These are phyloP conservation scores for Noctua pronuba DNA, from an alignment of 2,888 invertebrate genomes.

Conservation along the genomic window DNA sequence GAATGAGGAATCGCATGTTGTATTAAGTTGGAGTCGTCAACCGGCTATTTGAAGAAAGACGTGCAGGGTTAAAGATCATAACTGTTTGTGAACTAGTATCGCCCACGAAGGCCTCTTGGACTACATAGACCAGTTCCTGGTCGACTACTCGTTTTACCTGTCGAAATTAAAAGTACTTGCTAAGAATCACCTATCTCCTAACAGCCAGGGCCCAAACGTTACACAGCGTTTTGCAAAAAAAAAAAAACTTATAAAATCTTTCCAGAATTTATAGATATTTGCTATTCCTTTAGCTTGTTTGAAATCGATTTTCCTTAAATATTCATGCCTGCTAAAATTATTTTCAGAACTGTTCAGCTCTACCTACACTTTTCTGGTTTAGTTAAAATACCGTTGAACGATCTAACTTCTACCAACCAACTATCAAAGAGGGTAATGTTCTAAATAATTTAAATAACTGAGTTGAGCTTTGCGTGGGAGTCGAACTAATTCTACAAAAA, in stretches of 20 bases:
- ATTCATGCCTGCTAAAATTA: neutral
- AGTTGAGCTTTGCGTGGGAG: constrained; percentile 12
- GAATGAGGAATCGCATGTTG: neutral
- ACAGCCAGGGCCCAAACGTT: neutral
- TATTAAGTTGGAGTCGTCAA: neutral
- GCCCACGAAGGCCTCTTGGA: neutral
- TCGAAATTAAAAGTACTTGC: neutral
- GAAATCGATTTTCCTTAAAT: neutral
- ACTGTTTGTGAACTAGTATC: constrained; percentile 6
- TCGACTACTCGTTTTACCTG: neutral
- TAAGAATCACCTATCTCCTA: neutral
- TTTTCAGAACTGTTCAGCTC: neutral
- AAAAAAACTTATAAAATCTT: constrained; percentile 9
- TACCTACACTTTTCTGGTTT: neutral
- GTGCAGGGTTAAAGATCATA: constrained; percentile 27
- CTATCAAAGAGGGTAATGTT: constrained; percentile 11
- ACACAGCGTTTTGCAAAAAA: neutral
- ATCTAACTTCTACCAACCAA: constrained; percentile 12
- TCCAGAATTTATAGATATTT: neutral
- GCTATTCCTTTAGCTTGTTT: neutral
- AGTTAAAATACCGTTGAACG: constrained; percentile 13
- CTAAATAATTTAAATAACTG: constrained; percentile 13
- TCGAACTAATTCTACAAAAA: constrained; percentile 9
- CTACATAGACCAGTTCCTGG: neutral
- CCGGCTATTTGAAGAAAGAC: constrained; percentile 17